Evolutionary conservation across 2,888 invertebrate species (phyloP).

Genomic region (Teleogryllus oceanicus): DNA sequence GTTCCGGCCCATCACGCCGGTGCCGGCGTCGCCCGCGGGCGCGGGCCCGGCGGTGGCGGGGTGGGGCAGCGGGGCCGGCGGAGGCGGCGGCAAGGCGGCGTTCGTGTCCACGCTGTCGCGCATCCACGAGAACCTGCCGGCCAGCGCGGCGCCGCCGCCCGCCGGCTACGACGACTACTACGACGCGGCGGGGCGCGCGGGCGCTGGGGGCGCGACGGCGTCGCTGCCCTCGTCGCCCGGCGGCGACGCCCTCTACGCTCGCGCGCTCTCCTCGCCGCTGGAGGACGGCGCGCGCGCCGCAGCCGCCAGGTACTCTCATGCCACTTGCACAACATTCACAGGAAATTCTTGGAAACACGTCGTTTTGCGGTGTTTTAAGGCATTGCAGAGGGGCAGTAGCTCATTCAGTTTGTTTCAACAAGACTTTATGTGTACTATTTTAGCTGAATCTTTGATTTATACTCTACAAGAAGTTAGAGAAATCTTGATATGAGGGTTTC

Average conservation of each 20-base stretch:
- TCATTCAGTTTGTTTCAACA: no score
- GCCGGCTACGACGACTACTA: constrained; percentile 46
- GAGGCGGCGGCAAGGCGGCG: constrained; percentile 41
- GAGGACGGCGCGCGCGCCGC: constrained; percentile 26
- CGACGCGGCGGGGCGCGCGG: constrained; percentile 31
- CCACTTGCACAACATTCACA: no score
- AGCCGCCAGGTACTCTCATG: constrained; percentile 64
- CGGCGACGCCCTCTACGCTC: constrained; percentile 12
- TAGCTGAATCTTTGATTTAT: no score
- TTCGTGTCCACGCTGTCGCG: constrained; percentile 61
- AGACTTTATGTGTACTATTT: no score
- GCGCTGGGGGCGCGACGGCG: not conserved
- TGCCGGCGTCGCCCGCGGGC: not conserved
- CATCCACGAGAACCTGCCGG: constrained; percentile 60
- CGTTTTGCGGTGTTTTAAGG: no score
- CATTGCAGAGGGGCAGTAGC: no score
- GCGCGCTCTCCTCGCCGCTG: constrained; percentile 19
- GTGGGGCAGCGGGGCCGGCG: constrained; percentile 25
- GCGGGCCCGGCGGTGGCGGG: not conserved
- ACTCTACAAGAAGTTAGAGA: no score
- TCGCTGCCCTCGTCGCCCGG: not conserved
- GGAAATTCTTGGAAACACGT: no score
- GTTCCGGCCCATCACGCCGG: constrained; percentile 33
- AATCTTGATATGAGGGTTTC: no score
- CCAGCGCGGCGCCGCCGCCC: constrained; percentile 48